Evolutionary conservation across 1,140 invertebrate species (phyloP).

Genomic region (Apocrypta bakeri): DNA sequence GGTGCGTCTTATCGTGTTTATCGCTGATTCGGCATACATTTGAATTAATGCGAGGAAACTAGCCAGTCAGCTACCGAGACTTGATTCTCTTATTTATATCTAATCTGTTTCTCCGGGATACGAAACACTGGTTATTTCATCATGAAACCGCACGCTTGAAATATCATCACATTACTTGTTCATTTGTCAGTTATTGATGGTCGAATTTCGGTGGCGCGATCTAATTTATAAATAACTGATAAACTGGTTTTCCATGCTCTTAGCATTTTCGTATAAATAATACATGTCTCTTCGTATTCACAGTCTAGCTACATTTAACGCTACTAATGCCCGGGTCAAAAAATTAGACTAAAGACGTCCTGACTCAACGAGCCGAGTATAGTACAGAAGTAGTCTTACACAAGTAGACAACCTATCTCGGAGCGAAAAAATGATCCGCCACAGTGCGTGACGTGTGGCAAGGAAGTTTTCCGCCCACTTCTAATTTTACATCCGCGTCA

Average conservation of each 20-base stretch:
- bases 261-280: background rate
- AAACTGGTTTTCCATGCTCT: background rate
- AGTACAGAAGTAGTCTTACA: background rate
- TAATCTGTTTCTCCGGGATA: background rate
- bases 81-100: conserved; percentile 16
- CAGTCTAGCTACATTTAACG: background rate
- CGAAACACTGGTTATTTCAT: background rate
- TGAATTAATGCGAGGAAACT: conserved; percentile 57
- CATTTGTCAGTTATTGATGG: background rate
- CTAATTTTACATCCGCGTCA: background rate
- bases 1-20: conserved; percentile 27
- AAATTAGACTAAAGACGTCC: background rate
- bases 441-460: too few species aligned
- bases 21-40: conserved; percentile 36
- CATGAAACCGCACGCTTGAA: background rate
- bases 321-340: background rate
- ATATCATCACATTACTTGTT: background rate
- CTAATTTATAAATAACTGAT: background rate
- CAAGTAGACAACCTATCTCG: too few species aligned
- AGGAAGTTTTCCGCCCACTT: background rate
- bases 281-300: background rate
- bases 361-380: background rate
- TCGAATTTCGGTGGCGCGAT: background rate
- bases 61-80: conserved; percentile 50
- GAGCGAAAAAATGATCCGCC: background rate